These are phyloP conservation scores for Drosophila subpulchrella DNA, from an alignment of 1,140 invertebrate genomes.

Conservation along the genomic window DNA sequence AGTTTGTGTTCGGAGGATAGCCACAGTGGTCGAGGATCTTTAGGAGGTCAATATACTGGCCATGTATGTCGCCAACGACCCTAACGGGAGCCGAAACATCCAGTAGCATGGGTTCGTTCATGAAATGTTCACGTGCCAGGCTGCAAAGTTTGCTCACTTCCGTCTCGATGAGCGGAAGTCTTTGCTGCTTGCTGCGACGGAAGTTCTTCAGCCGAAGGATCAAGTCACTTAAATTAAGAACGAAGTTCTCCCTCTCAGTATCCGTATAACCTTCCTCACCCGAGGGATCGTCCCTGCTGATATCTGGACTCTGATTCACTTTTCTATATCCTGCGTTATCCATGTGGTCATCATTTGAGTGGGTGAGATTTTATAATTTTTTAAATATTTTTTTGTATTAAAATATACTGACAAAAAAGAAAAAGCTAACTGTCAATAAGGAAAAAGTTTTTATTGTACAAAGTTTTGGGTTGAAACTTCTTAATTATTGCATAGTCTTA, in stretches of 20 bases:
- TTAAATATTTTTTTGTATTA: background rate
- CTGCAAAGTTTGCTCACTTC: background rate
- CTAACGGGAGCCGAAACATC: background rate
- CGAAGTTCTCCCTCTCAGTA: too few species aligned
- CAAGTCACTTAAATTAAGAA: background rate
- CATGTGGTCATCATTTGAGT: background rate
- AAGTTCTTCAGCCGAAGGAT: background rate
- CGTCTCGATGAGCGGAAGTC: background rate
- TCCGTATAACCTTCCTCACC: background rate
- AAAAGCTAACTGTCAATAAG: background rate
- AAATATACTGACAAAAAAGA: background rate
- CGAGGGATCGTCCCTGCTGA: background rate
- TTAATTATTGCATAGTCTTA: too few species aligned
- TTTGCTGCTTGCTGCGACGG: background rate
- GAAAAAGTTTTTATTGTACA: too few species aligned
- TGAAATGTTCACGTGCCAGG: background rate
- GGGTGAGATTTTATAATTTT: too few species aligned
- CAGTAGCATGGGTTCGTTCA: background rate
- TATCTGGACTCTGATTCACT: background rate
- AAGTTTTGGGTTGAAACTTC: too few species aligned
- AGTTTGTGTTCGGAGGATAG: background rate
- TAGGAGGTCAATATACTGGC: background rate
- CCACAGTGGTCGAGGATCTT: background rate
- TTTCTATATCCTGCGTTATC: background rate
- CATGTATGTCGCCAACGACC: conserved; percentile 1